Base-by-base conservation (phyloP, 35 echinoderm and acorn worm genomes). In the Heliocidaris erythrogramma region DNA sequence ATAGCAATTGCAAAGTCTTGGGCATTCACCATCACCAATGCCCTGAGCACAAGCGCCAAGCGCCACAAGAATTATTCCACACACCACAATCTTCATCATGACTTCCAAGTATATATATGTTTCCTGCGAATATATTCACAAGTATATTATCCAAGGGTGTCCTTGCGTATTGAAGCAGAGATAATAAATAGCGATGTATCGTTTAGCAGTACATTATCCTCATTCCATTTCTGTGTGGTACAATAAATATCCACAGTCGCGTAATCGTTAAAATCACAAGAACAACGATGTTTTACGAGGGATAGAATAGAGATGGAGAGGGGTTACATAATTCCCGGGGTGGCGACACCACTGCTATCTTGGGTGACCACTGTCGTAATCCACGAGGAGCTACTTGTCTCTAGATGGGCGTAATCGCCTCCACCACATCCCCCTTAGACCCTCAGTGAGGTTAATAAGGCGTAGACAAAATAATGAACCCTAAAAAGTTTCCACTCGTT, bases 1-100 rank as follows among this genome's bases (percentile, higher is more conserved):
- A 89, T 89, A 89, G 87, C 87, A 89, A 42, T 48, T 89, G 31
- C 87, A 89, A 14, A 89, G 87, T 89, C 87, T 47, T 47, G 87
- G 87, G 47, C 87, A 89, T 48, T 89, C 87, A 89, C 87, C 47
- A 6, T 48, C 87, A 48, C 47, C 87, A 47, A 48, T 48, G 87
- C 87, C 31, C 5, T 3, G 87, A 89, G 87, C 87, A 48, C 87
- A 89, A 89, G 87, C 9, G 27, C 21, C 65, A n/a, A 78, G 18
- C 27, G 65, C 65, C 27, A 78, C 21, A 27, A 78, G 27, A 21
- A 78, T 18, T 7, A 78, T 78, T 78, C 87, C 87, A 35, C 47
- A 16, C 32, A 89, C 87, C 8, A 48, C 30, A 89, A 47, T 32
- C 87, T 32, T 47, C 87, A 89, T 89, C 87, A 17, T 89, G 32